Evolutionary conservation across 1,140 invertebrate genomes (phyloP).

Genomic region (Apis laboriosa): DNA sequence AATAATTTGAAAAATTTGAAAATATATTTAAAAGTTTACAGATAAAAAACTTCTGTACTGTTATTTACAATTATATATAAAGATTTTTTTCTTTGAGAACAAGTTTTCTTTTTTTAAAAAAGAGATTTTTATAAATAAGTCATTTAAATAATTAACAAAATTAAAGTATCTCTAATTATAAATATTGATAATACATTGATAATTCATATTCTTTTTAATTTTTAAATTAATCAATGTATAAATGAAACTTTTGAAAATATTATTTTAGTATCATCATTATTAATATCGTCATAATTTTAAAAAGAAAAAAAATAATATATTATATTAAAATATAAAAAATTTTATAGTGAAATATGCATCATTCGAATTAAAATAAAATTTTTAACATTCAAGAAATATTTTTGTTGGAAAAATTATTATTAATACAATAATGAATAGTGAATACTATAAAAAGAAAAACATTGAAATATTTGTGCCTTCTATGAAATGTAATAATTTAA

Average conservation of each 20-base stretch:
- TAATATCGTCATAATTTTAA: neutral
- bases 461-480: slow-evolving; percentile 43
- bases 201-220: neutral
- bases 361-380: neutral
- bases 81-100: neutral
- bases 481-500: slow-evolving; percentile 35
- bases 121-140: neutral
- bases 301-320: neutral
- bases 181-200: neutral
- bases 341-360: neutral
- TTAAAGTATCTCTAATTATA: neutral
- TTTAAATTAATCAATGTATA: neutral
- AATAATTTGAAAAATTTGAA: neutral
- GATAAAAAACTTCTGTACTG: slow-evolving; percentile 9
- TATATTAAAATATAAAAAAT: neutral
- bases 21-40: slow-evolving; percentile 7
- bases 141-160: neutral
- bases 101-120: neutral
- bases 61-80: neutral
- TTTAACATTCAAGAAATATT: neutral
- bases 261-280: neutral
- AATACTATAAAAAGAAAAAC: neutral
- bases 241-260: neutral
- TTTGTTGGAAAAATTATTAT: slow-evolving; percentile 23
- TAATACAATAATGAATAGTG: slow-evolving; percentile 12